Conservation (phyloP, 2,888 invertebrate genomes). For the Crioceris asparagi region DNA sequence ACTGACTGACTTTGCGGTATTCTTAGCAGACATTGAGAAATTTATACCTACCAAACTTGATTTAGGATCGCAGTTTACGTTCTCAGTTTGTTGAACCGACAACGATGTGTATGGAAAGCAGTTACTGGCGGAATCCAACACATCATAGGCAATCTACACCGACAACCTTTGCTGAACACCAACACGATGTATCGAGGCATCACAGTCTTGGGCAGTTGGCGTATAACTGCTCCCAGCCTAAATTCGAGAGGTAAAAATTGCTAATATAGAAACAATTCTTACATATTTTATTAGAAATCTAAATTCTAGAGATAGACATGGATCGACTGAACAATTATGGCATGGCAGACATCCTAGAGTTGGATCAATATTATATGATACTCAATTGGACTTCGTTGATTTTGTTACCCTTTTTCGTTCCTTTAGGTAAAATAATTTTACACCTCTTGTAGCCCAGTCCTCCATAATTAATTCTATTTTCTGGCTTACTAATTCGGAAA, state of each 20-base stretch:
- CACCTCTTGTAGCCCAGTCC: not conserved
- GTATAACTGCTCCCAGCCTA: slow-evolving; percentile 35
- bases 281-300: too few relatives aligned
- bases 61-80: slow-evolving; percentile 34
- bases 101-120: slow-evolving; percentile 40
- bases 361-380: slow-evolving; percentile 74
- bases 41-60: slow-evolving; percentile 2
- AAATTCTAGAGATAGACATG: slow-evolving; percentile 39
- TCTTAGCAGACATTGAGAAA: too few relatives aligned
- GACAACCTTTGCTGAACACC: slow-evolving; percentile 38
- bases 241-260: slow-evolving; percentile 34
- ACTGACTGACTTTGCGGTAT: too few relatives aligned
- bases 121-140: slow-evolving; percentile 38
- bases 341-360: slow-evolving; percentile 50
- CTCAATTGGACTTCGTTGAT: slow-evolving; percentile 80
- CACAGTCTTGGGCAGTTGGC: slow-evolving; percentile 39
- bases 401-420: slow-evolving; percentile 86
- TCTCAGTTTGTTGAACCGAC: slow-evolving; percentile 37
- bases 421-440: slow-evolving; percentile 51
- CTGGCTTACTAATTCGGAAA: slow-evolving; percentile 72
- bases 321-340: slow-evolving; percentile 53
- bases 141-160: slow-evolving; percentile 39
- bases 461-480: slow-evolving; percentile 15
- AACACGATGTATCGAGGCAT: slow-evolving; percentile 37
- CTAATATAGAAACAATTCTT: not conserved